Percentiles rank a stretch among this genome's conserved stretches.
phyloP scores from a whole-genome alignment of 2,888 invertebrate species.

The Synergus itoensis region DNA sequence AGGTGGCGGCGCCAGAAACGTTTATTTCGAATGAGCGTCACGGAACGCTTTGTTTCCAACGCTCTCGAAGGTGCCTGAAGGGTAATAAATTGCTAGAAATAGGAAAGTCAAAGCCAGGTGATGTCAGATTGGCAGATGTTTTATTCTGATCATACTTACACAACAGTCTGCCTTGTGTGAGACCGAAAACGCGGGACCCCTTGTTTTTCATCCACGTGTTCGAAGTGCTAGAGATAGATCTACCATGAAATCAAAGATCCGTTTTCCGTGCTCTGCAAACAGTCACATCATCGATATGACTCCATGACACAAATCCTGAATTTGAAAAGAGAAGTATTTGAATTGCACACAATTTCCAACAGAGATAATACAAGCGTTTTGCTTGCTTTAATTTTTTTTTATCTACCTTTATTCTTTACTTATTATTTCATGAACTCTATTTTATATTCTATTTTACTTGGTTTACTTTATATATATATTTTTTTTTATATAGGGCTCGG shows the following conservation, averaged over 20 bases:
- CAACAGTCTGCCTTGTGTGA: slow-evolving; percentile 49
- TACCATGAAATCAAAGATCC: slow-evolving; percentile 42
- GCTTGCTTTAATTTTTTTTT: not conserved
- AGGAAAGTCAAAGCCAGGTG: slow-evolving; percentile 72
- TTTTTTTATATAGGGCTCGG: not conserved
- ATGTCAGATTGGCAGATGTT: slow-evolving; percentile 74
- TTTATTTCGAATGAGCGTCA: slow-evolving; percentile 43
- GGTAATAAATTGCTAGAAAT: slow-evolving; percentile 69
- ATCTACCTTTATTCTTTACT: not conserved
- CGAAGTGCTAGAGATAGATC: slow-evolving; percentile 47
- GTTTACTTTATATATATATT: not conserved
- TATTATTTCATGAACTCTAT: not conserved
- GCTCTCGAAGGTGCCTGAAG: slow-evolving; percentile 49
- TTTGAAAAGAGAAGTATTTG: slow-evolving; percentile 34
- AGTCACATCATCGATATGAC: slow-evolving; percentile 5
- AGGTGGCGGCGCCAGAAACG: slow-evolving; percentile 45
- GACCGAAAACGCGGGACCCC: slow-evolving; percentile 56
- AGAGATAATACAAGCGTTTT: not conserved
- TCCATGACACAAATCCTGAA: not conserved
- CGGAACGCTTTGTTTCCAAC: slow-evolving; percentile 34
- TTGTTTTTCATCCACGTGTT: slow-evolving; percentile 49
- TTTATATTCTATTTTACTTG: not conserved
- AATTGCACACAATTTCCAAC: slow-evolving; percentile 41
- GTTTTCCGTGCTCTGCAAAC: slow-evolving; percentile 9
- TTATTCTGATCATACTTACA: slow-evolving; percentile 57